Percentiles rank a stretch among this genome's conserved stretches.
These are phyloP conservation scores for Benitochromis conjunctus DNA, from an alignment of 2,113 vertebrate species.

Conservation along the genomic window DNA sequence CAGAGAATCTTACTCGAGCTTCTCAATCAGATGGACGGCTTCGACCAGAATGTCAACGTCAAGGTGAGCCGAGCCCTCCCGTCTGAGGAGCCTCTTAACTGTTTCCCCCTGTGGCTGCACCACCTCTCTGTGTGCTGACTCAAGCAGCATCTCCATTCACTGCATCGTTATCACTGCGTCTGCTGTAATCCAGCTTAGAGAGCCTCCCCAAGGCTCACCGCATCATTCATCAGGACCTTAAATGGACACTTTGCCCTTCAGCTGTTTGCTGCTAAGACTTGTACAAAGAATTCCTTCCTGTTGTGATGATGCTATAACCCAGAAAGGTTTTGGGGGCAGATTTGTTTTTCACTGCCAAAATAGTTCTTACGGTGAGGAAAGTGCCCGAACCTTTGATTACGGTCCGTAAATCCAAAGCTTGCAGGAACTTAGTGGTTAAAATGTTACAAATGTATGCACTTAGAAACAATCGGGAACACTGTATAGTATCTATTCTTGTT, in stretches of 20 bases:
- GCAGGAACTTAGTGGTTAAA: not conserved
- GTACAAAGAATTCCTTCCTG: not conserved
- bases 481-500: not conserved
- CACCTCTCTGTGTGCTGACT: not conserved
- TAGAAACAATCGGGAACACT: not conserved
- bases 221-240: not conserved
- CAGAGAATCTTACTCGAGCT: constrained; percentile 92
- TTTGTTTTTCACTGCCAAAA: not conserved
- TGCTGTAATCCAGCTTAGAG: not conserved
- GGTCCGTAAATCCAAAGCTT: not conserved
- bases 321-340: not conserved
- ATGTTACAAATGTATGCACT: not conserved
- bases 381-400: not conserved
- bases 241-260: not conserved
- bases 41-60: constrained; percentile 94
- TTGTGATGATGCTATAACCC: not conserved
- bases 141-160: not conserved
- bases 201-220: not conserved
- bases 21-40: constrained; percentile 95
- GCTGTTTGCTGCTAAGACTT: not conserved
- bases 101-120: not conserved
- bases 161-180: not conserved
- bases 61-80: constrained; percentile 73
- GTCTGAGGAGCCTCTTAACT: not conserved
- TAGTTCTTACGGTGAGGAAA: not conserved